Conservation (phyloP, 2,888 invertebrate species). For the Rhynchonema sp. region DNA sequence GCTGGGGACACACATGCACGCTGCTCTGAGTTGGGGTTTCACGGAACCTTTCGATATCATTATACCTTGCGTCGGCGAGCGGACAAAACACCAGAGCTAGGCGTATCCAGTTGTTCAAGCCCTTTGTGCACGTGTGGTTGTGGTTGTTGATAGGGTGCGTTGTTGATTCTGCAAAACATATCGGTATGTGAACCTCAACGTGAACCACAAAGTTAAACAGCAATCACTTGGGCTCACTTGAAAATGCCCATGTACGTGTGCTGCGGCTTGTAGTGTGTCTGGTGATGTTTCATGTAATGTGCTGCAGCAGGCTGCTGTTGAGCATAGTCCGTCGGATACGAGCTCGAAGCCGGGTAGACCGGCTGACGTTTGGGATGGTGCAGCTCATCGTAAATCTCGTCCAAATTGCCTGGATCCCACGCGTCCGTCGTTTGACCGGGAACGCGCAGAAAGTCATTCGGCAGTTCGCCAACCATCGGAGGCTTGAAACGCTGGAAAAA, state of each 20-base stretch:
- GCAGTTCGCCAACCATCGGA: conserved; percentile 53
- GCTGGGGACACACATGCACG: too few relatives aligned
- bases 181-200: too few relatives aligned
- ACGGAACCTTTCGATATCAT: too few relatives aligned
- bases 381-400: background rate
- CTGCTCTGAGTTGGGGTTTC: too few relatives aligned
- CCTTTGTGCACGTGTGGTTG: conserved; percentile 1
- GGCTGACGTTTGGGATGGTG: background rate
- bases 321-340: too few relatives aligned
- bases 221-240: background rate
- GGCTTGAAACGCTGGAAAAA: conserved; percentile 46
- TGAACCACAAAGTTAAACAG: too few relatives aligned
- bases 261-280: background rate
- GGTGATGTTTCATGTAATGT: background rate
- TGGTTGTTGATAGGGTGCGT: background rate
- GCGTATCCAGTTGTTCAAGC: background rate
- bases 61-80: background rate
- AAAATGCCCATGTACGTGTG: background rate
- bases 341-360: background rate
- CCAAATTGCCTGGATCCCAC: background rate
- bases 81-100: background rate
- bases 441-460: conserved; percentile 54
- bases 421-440: background rate
- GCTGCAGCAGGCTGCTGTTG: too few relatives aligned
- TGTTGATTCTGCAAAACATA: background rate